These are phyloP conservation scores for Chrysemys picta DNA, from an alignment of 2,113 vertebrate species.

Conservation along the genomic window DNA sequence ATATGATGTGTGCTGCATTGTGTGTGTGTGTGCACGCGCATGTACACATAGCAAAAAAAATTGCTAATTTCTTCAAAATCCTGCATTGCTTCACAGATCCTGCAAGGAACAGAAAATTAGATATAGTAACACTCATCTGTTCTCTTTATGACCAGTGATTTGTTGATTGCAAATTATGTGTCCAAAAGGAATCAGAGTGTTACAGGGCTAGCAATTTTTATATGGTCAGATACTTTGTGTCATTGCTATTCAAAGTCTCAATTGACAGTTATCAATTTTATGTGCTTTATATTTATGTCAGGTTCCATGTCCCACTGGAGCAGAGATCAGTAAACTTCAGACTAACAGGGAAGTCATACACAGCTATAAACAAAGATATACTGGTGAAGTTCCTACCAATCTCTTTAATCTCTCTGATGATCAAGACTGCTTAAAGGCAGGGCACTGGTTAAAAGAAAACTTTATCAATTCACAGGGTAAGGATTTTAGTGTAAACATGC, in stretches of 20 bases:
- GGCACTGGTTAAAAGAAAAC: constrained; percentile 76
- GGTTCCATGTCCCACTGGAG: constrained; percentile 77
- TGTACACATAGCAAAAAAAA: neutral
- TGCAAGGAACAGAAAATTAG: accelerated
- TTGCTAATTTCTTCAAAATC: neutral
- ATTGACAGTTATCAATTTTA: neutral
- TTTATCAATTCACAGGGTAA: constrained; percentile 80
- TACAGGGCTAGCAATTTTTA: neutral
- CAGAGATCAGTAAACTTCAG: constrained; percentile 58
- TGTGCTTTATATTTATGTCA: neutral
- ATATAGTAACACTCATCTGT: accelerated
- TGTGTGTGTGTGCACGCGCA: accelerated
- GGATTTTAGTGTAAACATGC: constrained; percentile 52
- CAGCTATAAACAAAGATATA: constrained; percentile 54
- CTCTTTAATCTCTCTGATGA: constrained; percentile 86
- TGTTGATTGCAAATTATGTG: neutral
- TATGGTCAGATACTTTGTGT: neutral
- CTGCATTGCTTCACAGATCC: neutral
- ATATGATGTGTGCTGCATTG: neutral
- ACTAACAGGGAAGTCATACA: constrained; percentile 65
- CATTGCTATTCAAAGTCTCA: neutral
- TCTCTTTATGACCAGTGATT: neutral
- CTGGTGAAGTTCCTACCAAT: constrained; percentile 82
- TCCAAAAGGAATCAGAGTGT: neutral
- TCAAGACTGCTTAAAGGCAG: constrained; percentile 75